phyloP scores from a whole-genome alignment of 2,797 vertebrate species.

The Bovichtus diacanthus region DNA sequence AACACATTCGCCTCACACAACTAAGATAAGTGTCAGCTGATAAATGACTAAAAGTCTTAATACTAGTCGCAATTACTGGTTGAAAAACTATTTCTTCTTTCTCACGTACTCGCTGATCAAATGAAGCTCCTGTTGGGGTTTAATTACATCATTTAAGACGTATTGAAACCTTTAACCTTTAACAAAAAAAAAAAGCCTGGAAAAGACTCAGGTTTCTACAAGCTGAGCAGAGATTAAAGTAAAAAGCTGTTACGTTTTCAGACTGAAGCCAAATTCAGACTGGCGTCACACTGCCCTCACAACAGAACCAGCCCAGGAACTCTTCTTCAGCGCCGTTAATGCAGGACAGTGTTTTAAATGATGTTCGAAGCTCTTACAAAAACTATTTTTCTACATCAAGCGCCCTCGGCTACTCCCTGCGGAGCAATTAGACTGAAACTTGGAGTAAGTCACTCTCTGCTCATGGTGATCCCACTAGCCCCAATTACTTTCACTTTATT shows the following conservation, averaged over 20 bases:
- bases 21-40: too few species aligned
- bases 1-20: too few species aligned
- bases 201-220: neutral
- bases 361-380: slow-evolving; percentile 16
- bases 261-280: neutral
- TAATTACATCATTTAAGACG: neutral
- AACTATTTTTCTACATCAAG: slow-evolving; percentile 6
- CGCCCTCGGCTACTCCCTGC: slow-evolving; percentile 27
- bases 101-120: too few species aligned
- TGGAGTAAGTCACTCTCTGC: neutral
- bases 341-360: slow-evolving; percentile 11
- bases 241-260: neutral
- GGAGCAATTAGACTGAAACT: slow-evolving; percentile 41
- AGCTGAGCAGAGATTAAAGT: neutral
- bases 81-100: too few species aligned
- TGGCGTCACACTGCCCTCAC: neutral
- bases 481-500: slow-evolving; percentile 32
- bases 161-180: neutral
- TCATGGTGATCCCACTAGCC: slow-evolving; percentile 24
- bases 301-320: neutral
- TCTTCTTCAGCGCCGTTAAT: neutral
- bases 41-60: too few species aligned
- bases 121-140: neutral
- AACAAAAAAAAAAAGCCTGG: too few species aligned
- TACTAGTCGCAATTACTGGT: too few species aligned